A percentile compares a stretch with the other conserved stretches of the same genome.
Conservation (phyloP, 1,140 invertebrate species). For the Drosophila nikananu region DNA sequence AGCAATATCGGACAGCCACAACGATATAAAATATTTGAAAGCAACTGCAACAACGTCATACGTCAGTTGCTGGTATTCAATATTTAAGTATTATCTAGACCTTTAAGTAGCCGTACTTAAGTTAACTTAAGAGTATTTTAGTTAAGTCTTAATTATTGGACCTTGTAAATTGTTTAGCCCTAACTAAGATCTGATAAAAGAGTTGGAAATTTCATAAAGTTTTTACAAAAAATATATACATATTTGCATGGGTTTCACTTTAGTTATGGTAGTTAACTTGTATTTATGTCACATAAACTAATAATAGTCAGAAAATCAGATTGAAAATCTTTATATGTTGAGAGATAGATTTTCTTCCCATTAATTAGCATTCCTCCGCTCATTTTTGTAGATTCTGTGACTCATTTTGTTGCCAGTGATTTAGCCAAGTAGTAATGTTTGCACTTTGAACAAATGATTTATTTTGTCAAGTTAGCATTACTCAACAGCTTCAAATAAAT, state of each 20-base stretch:
- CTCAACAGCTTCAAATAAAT: constrained; percentile 38
- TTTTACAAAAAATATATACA: constrained; percentile 15
- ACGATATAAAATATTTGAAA: constrained; percentile 39
- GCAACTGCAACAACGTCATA: constrained; percentile 4
- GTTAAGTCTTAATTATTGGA: constrained; percentile 59
- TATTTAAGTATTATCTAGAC: constrained; percentile 50
- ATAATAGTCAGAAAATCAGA: neutral
- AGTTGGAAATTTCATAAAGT: constrained; percentile 24
- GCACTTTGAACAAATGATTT: constrained; percentile 29
- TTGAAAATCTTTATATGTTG: neutral
- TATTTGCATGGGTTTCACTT: constrained; percentile 25
- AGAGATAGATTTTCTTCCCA: neutral
- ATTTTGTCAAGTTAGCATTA: constrained; percentile 42
- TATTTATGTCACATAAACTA: neutral
- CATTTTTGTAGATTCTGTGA: neutral
- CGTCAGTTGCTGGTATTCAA: constrained; percentile 42
- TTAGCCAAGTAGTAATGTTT: constrained; percentile 5
- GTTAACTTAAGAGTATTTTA: constrained; percentile 37
- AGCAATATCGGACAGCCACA: constrained; percentile 26
- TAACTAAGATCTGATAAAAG: constrained; percentile 31
- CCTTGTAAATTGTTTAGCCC: constrained; percentile 66
- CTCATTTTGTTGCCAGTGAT: constrained; percentile 4
- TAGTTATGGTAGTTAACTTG: neutral
- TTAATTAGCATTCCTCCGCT: neutral
- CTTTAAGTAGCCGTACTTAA: constrained; percentile 47